Evolutionary conservation across 2,797 vertebrate species (phyloP).

Genomic region (Nyctalus aviator): DNA sequence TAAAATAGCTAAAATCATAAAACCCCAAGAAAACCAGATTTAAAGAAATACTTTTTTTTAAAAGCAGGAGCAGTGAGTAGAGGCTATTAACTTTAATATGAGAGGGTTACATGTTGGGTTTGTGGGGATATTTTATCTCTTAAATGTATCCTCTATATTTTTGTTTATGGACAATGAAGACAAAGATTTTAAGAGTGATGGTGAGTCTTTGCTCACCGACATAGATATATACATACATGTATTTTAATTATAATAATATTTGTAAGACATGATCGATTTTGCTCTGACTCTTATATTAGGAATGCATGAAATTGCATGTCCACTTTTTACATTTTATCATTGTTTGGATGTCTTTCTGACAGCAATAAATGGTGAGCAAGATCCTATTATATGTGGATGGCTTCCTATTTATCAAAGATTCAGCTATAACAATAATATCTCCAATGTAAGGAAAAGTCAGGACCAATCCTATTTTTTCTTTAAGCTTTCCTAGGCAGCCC

Average conservation of each 20-base stretch:
- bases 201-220: not conserved
- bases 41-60: not conserved
- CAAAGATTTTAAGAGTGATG: not conserved
- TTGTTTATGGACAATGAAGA: not conserved
- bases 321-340: constrained; percentile 15
- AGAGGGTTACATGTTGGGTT: not conserved
- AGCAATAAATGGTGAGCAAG: not conserved
- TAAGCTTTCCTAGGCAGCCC: not conserved
- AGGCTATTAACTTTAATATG: not conserved
- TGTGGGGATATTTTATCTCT: not conserved
- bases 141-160: not conserved
- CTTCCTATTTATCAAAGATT: not conserved
- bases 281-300: not conserved
- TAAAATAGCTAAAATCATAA: not conserved
- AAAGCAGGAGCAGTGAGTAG: not conserved
- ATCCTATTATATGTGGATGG: not conserved
- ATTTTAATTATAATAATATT: not conserved
- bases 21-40: not conserved
- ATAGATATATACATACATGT: not conserved
- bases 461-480: constrained; percentile 9
- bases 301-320: not conserved
- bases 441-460: not conserved
- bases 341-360: constrained; percentile 16
- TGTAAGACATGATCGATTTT: not conserved
- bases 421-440: not conserved